Base-by-base conservation (phyloP, 2,797 vertebrate species). In the Alcedo quadribrachys region DNA sequence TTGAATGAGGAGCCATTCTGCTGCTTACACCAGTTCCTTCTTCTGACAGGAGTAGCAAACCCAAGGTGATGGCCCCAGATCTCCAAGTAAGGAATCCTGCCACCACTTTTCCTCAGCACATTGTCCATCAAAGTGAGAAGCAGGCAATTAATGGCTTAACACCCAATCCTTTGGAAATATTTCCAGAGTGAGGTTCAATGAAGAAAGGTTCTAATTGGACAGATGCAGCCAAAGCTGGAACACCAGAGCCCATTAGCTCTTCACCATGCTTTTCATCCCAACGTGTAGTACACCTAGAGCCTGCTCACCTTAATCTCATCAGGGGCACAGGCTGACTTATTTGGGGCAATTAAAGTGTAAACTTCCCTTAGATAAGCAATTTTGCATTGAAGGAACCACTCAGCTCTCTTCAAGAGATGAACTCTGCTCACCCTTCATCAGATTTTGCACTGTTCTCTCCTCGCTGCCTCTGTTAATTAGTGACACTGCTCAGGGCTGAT, bases 291-390 rank as follows among this genome's bases (percentile, higher is more conserved):
- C 43, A 73, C 74, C 60, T 76, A 30, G 18, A 61, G 43, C 92
- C 91, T 60, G 70, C 37, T 81, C 76, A 20, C 58, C 37, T 62
- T 70, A 67, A 83, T 75, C 48, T 63, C 91, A 92, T 93, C 75
- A 86, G 5, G 79, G 58, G 73, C 75, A 81, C 62, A 79, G 62
- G 76, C 62, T 60, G 80, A 87, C 63, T 95, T 87, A 83, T 90
- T 51, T 81, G 82, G 73, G 87, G 54, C 89, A 94, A 95, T 96
- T 96, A 90, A 94, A 90, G 62, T 27, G 16, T 33, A 92, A 91
- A 91, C 81, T 91, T 90, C 86, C n/a, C 57, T 70, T 19, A 51
- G 78, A 62, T 69, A 89, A 80, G 77, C 61, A 85, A 12, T 94
- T 93, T 87, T 83, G 58, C 89, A 84, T 57, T 30, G 58, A 69